A percentile compares a stretch with the other conserved stretches of the same genome.
Conservation (phyloP, 1,140 invertebrate species). For the Drosophila nigrodunni region DNA sequence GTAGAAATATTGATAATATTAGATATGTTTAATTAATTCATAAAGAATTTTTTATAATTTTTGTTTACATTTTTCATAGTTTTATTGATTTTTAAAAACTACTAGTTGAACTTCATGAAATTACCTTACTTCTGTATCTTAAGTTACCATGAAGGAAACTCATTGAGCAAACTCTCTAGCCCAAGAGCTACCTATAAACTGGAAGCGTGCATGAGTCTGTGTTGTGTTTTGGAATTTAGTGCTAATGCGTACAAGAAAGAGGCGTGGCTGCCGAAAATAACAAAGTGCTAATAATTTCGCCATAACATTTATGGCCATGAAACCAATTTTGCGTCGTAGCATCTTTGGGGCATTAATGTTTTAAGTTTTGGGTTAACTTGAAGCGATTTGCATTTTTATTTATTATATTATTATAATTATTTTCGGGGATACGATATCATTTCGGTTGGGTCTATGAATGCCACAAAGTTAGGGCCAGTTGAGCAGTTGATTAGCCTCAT, state of each 20-base stretch:
- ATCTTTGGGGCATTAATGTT: constrained; percentile 5
- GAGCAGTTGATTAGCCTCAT: constrained; percentile 51
- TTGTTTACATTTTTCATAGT: no score
- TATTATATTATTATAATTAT: constrained; percentile 18
- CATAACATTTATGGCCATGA: constrained; percentile 60
- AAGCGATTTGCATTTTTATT: constrained; percentile 54
- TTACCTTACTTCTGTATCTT: background rate
- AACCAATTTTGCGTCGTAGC: constrained; percentile 20
- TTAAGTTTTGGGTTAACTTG: constrained; percentile 11
- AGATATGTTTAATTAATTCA: no score
- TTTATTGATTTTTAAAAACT: no score
- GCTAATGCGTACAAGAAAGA: constrained; percentile 79
- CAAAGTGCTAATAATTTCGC: constrained; percentile 79
- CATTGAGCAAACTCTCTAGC: background rate
- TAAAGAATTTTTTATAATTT: no score
- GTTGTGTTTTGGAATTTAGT: constrained; percentile 50
- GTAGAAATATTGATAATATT: no score
- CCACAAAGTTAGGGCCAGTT: constrained; percentile 29
- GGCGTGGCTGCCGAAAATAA: constrained; percentile 72
- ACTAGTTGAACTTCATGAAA: no score
- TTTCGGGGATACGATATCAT: constrained; percentile 29
- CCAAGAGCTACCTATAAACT: background rate
- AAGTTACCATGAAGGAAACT: background rate
- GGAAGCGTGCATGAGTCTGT: constrained; percentile 12
- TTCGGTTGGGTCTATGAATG: background rate